Evolutionary conservation across 35 echinoderm and acorn worm genomes (phyloP), one percentile per base, ranked within the genome.

Genomic region (Diadema setosum): DNA sequence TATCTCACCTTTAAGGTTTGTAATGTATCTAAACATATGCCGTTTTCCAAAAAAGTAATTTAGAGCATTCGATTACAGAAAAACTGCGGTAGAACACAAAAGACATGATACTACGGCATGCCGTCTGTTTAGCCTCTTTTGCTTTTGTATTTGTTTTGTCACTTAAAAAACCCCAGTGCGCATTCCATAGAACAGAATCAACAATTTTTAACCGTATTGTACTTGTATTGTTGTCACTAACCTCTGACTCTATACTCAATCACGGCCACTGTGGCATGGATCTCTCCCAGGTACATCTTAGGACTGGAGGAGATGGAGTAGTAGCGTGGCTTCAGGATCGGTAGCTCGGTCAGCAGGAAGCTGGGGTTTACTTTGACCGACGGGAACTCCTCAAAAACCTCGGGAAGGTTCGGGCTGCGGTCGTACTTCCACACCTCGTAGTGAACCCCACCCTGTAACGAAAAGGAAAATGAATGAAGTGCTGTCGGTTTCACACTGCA

Each of bases 361-460:
- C 85, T 55, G 12, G 93, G 41, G 14, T 63, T 83, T 11, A 92
- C 45, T 52, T 92, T 99, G 3, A 92, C 65, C 1, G 96, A 99
- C 4, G 92, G 82, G 46, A 99, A 99, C 57, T 94, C 80, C 45
- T 99, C 93, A 59, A 99, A 45, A 14, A 99, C 89, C n/a, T 99
- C 96, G 2, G 93, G 49, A 44, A 99, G 33, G 86, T 94, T 99
- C 1, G 92, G 93, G 39, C 86, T 92, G 25, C 87, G 87, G 11
- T 92, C 89, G 41, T 88, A 94, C 82, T 94, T 99, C 96, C 96
- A 99, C 16, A 95, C 92, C 65, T 99, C 96, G 44, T 99, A 99
- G 31, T 78, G 60, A 18, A 75, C 81, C n/a, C 83, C 84, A 31
- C 91, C 96, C 96, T 99, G 58, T 87, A 20, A 82, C 17, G 11